Conservation (phyloP, 2,113 vertebrate species). For the Syrrhaptes paradoxus region DNA sequence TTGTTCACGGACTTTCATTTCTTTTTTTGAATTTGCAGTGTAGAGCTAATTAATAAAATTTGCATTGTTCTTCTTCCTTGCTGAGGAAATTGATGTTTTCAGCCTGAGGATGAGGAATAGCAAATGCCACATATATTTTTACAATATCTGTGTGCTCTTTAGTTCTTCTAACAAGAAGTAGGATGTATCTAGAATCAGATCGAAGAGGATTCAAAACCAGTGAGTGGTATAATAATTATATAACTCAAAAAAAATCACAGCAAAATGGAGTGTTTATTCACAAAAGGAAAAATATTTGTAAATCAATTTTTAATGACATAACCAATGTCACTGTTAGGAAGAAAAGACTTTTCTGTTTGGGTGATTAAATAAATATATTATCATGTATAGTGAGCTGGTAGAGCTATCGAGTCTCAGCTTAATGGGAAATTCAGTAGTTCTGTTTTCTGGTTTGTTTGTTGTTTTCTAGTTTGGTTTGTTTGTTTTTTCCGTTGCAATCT, state of each 20-base stretch:
- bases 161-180: neutral
- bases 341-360: neutral
- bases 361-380: constrained; percentile 7
- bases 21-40: neutral
- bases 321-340: neutral
- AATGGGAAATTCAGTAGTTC: neutral
- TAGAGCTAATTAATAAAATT: neutral
- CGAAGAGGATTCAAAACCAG: neutral
- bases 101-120: constrained; percentile 19
- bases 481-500: neutral
- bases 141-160: neutral
- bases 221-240: neutral
- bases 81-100: constrained; percentile 17
- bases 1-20: neutral
- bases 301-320: constrained; percentile 6
- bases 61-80: neutral
- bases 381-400: neutral
- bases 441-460: neutral
- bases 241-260: neutral
- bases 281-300: constrained; percentile 13
- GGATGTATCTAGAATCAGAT: neutral
- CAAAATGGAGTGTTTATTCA: neutral
- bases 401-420: neutral
- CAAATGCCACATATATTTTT: constrained; percentile 5
- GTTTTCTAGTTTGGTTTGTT: too few species aligned